Evolutionary conservation across 2,888 invertebrate genomes (phyloP), one percentile per base, ranked within the genome.

Genomic region (Apodemia mormo): DNA sequence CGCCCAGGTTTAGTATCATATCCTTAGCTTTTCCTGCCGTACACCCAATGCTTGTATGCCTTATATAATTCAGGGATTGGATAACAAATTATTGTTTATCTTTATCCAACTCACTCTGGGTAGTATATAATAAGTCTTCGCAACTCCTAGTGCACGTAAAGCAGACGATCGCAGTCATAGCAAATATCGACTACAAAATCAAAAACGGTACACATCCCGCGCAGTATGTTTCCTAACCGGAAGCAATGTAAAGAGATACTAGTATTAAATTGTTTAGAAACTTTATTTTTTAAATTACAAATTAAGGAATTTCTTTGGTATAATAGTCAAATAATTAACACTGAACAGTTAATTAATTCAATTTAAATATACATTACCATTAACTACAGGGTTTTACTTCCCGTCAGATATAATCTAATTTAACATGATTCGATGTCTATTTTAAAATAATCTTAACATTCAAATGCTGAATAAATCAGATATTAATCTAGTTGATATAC

Each of bases 401-500:
- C 61, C 14, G 61, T 30, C 14, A 49, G 49, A 49, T 49, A 49
- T n/a, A 14, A 49, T 49, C 49, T 49, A 61, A 61, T 33, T 14
- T 14, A 61, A 61, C 33, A 33, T 61, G 61, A 33, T 14, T 61
- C 30, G 58, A 29, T 61, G 12, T 33, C 10, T 61, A 61, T 61
- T 61, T 61, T 12, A 61, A 61, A 61, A 61, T 61, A 61, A 61
- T 61, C 30, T 58, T 29, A 58, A 58, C 29, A 30, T 30, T 29
- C n/a, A 5, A 30, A 30, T 29, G 10, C 30, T 58, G 58, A 58
- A 58, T 58, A 29, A 58, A 58, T 58, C 30, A 30, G 12, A 58
- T 30, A 58, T 58, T 58, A 45, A 14, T 45, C 45, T 45, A 4
- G 45, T 45, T 45, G 12, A 45, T 45, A 3, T 4, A 45, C 3